phyloP scores from a whole-genome alignment of 1,140 invertebrate genomes.

The Hyles vespertilio region DNA sequence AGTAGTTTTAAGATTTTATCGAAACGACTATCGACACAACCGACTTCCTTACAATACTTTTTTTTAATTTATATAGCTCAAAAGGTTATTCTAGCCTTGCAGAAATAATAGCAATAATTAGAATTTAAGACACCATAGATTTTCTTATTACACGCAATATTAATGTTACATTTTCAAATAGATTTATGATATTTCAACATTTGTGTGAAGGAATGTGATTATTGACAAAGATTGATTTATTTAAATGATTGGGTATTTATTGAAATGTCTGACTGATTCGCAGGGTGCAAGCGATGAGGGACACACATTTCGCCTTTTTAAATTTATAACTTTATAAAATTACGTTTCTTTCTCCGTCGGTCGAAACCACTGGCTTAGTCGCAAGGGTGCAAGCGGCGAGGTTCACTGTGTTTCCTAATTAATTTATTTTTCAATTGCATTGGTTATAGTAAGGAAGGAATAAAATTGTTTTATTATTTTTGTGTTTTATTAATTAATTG shows the following conservation, averaged over 20 bases:
- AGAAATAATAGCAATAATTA: not conserved
- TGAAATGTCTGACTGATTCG: constrained; percentile 47
- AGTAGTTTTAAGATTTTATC: constrained; percentile 31
- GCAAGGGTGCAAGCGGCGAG: constrained; percentile 57
- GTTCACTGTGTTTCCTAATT: constrained; percentile 40
- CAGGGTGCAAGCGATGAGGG: constrained; percentile 56
- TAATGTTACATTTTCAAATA: too few relatives aligned
- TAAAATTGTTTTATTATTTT: constrained; percentile 55
- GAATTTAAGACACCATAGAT: too few relatives aligned
- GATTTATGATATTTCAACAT: too few relatives aligned
- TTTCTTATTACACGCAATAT: too few relatives aligned
- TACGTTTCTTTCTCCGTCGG: constrained; percentile 2
- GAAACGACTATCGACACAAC: constrained; percentile 52
- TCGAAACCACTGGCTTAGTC: constrained; percentile 50
- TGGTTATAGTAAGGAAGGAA: constrained; percentile 46
- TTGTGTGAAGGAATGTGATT: too few relatives aligned
- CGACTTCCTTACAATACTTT: constrained; percentile 42
- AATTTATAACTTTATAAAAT: not conserved
- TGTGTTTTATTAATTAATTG: constrained; percentile 20
- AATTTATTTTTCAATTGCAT: constrained; percentile 13
- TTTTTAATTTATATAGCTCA: not conserved
- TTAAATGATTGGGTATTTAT: too few relatives aligned
- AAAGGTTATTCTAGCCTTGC: not conserved
- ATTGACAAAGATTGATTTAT: too few relatives aligned
- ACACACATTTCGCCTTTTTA: constrained; percentile 35